Conservation (phyloP, 1,140 invertebrate species). For the Telenomus remus region DNA sequence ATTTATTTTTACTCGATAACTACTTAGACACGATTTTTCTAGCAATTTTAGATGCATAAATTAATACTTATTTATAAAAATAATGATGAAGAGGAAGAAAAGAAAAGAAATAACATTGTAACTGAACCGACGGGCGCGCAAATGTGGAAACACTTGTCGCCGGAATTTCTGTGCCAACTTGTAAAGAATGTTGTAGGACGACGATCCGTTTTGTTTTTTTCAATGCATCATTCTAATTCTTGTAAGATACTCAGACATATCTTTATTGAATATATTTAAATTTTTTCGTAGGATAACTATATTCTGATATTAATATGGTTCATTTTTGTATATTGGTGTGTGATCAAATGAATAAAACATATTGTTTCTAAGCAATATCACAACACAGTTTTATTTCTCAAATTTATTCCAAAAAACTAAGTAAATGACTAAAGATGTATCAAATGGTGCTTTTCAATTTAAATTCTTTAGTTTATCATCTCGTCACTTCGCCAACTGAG, state of each 20-base stretch:
- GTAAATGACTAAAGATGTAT: background rate
- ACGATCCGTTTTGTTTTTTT: slow-evolving; percentile 71
- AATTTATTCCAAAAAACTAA: background rate
- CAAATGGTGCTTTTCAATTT: background rate
- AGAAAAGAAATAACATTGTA: slow-evolving; percentile 36
- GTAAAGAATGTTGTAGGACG: slow-evolving; percentile 72
- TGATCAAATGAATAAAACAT: slow-evolving; percentile 76
- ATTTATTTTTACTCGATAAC: slow-evolving; percentile 70
- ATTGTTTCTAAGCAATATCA: slow-evolving; percentile 73
- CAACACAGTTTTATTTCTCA: background rate
- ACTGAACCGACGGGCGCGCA: slow-evolving; percentile 53
- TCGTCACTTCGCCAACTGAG: slow-evolving; percentile 13
- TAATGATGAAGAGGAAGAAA: slow-evolving; percentile 4
- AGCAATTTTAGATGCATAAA: slow-evolving; percentile 67
- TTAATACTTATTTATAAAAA: slow-evolving; percentile 74
- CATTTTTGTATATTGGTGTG: slow-evolving; percentile 77
- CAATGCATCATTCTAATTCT: slow-evolving; percentile 74
- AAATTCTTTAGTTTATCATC: background rate
- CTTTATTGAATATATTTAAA: slow-evolving; percentile 76
- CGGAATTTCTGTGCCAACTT: slow-evolving; percentile 75
- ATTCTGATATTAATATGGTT: slow-evolving; percentile 76
- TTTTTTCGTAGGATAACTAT: slow-evolving; percentile 74
- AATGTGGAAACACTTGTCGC: slow-evolving; percentile 74
- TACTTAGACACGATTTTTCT: slow-evolving; percentile 69
- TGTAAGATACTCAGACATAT: slow-evolving; percentile 76